Base-by-base conservation (phyloP, 1,140 invertebrate genomes). In the Meloidogyne chitwoodi region DNA sequence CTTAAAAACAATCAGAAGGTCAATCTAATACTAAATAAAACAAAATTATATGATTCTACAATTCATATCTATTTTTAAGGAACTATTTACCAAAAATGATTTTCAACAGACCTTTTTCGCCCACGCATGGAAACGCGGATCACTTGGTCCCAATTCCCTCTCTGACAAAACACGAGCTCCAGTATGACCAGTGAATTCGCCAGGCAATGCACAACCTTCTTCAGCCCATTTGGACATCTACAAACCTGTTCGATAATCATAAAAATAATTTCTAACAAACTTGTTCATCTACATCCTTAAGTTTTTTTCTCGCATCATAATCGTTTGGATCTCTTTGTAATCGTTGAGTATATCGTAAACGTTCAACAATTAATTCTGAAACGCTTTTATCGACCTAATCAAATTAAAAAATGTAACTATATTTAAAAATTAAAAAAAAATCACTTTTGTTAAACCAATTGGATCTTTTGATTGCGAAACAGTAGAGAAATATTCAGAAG, bases 211-310 rank as follows among this genome's bases (percentile, higher is more conserved):
- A n/a, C 6, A 56, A 22, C 34, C 62, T 12, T 44, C 62, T 48
- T 77, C 44, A 10, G 76, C 76, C 76, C 76, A 77, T 67, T 72
- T 34, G n/a, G 27, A 63, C 76, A 77, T 77, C 76, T 77, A 61
- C 68, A 77, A 77, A 38, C 16, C 19, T 6, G 22, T 26, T 48
- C 4, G 27, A 27, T 70, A 1, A 27, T 11, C 11, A 38, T 3
- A 27, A 66, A 31, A 26, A 22, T 22, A 29, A 41, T 61, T 16
- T 67, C 10, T 19, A 34, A 44, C n/a, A 62, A 31, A 77, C 76
- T 44, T 77, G 41, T 19, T 41, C 34, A 16, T 77, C 76, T 34
- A 77, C 44, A 38, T 75, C 62, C 14, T 48, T 68, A 5, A 77
- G 26, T 31, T 67, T 75, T 26, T 77, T 78, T 41, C 74, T 63